Base-by-base conservation (phyloP, 2,797 vertebrate genomes). In the Antennarius maculatus region DNA sequence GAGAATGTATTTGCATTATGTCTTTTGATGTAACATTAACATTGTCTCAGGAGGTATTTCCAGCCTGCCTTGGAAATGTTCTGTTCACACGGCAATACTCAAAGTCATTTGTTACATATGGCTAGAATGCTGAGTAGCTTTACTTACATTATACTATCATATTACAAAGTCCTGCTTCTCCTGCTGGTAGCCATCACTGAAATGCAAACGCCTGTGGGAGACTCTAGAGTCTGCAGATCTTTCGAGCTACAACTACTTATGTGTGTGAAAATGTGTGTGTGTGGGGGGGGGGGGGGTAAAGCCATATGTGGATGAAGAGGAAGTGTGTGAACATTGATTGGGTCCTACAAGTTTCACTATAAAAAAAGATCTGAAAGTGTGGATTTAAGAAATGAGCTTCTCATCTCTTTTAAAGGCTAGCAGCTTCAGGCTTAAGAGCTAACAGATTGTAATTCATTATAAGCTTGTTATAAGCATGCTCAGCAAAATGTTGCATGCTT, bases 141-240 rank as follows among this genome's bases (percentile, higher is more conserved):
- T 6, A 7, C 23, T 28, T 31, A 1, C 31, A 45, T 46, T 29
- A 42, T 5, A 31, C 5, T 48, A 47, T 53, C 14, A 48, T 17
- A 29, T 13, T 16, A 37, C 28, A 31, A 14, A 39, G 29, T 39
- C 17, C n/a, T 39, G 29, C 31, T 15, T 6, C 42, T 54, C 16
- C 53, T 51, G 18, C 57, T 53, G 11, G 16, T 1, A 27, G 46
- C 27, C 31, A 0, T 61, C 11, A 51, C 29, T 27, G 29, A 43
- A 27, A 47, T 53, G 48, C 27, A 27, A 34, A 27, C 54, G 65
- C 31, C 28, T 17, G 58, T n/a, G 39, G 43, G 42, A 53, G n/a
- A 46, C 28, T 65, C 28, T 65, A 48, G 23, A 57, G 18, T 53
- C 52, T 48, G 64, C 37, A 41, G 6, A 18, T 69, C 16, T 41